Evolutionary conservation across 2,113 vertebrate species (phyloP).

Genomic region (Calyptommatus sinebrachiatus): DNA sequence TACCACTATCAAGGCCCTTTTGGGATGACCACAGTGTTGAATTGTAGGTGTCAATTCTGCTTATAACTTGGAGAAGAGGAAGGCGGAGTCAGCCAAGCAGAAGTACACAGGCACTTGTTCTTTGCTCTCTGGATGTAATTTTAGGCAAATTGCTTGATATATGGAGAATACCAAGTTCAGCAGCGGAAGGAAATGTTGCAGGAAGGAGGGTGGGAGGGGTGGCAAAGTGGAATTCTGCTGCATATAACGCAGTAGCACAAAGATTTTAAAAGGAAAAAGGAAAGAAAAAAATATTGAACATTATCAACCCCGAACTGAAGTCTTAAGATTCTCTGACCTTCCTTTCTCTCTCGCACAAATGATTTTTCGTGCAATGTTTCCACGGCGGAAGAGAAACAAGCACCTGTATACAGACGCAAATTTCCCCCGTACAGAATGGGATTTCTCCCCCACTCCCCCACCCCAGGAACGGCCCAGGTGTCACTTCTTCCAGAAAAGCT

Average conservation of each 20-base stretch:
- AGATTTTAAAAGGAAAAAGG: constrained; percentile 38
- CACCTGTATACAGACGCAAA: constrained; percentile 75
- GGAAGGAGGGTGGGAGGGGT: constrained; percentile 59
- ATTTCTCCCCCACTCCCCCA: too few relatives aligned
- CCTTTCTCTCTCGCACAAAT: constrained; percentile 64
- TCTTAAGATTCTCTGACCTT: constrained; percentile 41
- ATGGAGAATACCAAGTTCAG: constrained; percentile 61
- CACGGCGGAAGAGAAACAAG: constrained; percentile 76
- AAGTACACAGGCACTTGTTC: constrained; percentile 80
- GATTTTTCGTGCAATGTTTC: constrained; percentile 71
- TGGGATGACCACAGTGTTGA: constrained; percentile 43
- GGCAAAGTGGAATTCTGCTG: constrained; percentile 75
- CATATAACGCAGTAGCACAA: constrained; percentile 69
- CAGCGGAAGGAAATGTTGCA: constrained; percentile 60
- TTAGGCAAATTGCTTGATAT: constrained; percentile 72
- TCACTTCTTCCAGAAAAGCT: constrained; percentile 74
- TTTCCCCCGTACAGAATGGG: constrained; percentile 71
- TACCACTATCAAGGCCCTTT: constrained; percentile 47
- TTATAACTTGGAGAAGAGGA: constrained; percentile 68
- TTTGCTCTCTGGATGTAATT: constrained; percentile 60
- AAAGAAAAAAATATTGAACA: neutral
- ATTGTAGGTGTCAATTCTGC: constrained; percentile 53
- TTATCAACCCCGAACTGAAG: constrained; percentile 74
- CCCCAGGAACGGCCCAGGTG: constrained; percentile 61
- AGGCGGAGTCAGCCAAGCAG: constrained; percentile 70